phyloP scores from a whole-genome alignment of 2,888 invertebrate genomes.

The Drosophila nigritarsus region DNA sequence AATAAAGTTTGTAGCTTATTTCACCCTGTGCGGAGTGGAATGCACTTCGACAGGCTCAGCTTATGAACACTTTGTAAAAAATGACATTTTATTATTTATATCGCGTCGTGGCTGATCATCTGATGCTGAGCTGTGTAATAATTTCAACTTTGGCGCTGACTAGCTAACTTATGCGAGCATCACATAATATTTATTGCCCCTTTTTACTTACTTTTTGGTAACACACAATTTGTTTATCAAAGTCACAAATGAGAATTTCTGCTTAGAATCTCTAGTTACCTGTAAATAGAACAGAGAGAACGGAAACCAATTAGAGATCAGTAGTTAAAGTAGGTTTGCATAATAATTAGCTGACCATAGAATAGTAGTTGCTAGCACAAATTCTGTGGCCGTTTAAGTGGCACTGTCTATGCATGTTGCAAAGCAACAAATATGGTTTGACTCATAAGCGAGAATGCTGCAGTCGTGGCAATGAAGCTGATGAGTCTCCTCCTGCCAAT shows the following conservation, averaged over 20 bases:
- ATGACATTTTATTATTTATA: neutral
- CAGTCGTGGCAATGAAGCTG: neutral
- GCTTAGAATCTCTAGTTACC: conserved; percentile 54
- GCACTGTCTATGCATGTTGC: neutral
- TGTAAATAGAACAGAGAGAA: conserved; percentile 45
- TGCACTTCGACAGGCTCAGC: neutral
- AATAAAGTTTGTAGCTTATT: neutral
- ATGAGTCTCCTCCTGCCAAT: neutral
- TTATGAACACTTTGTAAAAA: neutral
- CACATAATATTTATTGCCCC: neutral
- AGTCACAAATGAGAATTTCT: conserved; percentile 18
- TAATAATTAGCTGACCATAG: neutral
- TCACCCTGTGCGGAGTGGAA: neutral
- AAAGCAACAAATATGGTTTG: neutral
- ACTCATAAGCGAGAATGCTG: neutral
- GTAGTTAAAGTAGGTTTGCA: conserved; percentile 33
- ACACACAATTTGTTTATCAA: conserved; percentile 56
- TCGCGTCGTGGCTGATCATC: neutral
- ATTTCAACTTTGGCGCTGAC: neutral
- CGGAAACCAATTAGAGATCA: conserved; percentile 33
- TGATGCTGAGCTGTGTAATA: neutral
- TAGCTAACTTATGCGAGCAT: neutral
- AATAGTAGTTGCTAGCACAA: neutral
- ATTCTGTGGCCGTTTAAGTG: neutral
- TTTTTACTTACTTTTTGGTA: conserved; percentile 2